Conservation (phyloP, 2,888 invertebrate species). For the Trichogramma evanescens region DNA sequence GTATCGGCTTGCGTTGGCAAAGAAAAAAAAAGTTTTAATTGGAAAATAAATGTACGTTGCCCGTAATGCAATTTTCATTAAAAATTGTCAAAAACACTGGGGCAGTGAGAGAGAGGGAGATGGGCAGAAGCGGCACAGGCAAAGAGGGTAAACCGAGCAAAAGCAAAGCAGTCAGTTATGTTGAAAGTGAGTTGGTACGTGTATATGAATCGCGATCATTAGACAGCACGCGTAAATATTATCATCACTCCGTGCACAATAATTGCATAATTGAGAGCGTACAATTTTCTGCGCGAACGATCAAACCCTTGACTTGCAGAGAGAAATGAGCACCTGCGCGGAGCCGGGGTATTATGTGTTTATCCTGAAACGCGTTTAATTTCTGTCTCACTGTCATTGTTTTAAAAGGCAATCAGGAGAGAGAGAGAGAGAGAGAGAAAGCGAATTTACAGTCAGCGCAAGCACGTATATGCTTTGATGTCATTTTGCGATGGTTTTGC, state of each 20-base stretch:
- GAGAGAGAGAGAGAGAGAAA: too few species aligned
- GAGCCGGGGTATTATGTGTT: not conserved
- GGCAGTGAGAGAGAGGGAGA: constrained; percentile 8
- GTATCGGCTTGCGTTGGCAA: too few species aligned
- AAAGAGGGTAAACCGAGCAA: constrained; percentile 7
- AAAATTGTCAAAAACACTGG: constrained; percentile 43
- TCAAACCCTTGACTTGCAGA: constrained; percentile 32
- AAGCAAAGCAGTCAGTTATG: constrained; percentile 6
- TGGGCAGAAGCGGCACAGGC: constrained; percentile 1
- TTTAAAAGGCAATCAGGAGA: too few species aligned
- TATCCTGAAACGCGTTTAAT: not conserved
- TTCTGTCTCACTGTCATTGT: too few species aligned
- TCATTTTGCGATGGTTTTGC: too few species aligned
- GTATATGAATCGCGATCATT: constrained; percentile 32
- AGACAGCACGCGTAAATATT: constrained; percentile 28
- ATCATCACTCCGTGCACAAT: constrained; percentile 44
- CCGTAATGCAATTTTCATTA: constrained; percentile 29
- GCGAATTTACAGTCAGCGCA: too few species aligned
- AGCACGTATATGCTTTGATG: too few species aligned
- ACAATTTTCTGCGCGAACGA: constrained; percentile 45
- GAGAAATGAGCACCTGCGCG: not conserved
- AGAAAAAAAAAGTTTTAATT: too few species aligned
- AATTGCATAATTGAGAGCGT: constrained; percentile 42
- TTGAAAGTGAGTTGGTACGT: constrained; percentile 5
- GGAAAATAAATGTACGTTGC: too few species aligned